phyloP scores from a whole-genome alignment of 2,888 invertebrate species.

The Mongoloraphidia duomilia region DNA sequence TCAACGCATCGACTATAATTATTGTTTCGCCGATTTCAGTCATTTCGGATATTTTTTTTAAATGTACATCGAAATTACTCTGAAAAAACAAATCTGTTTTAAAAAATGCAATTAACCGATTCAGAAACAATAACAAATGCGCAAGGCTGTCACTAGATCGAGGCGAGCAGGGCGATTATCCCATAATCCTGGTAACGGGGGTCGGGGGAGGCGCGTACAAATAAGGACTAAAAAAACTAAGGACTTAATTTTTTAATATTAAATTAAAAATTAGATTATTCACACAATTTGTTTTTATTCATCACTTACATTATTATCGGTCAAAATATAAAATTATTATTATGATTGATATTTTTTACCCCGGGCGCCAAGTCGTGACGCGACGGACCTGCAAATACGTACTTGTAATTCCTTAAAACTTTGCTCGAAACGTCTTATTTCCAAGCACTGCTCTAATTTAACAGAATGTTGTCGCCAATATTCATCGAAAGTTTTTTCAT shows the following conservation, averaged over 20 bases:
- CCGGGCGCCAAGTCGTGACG: too few relatives aligned
- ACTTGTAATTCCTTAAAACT: slow-evolving; percentile 84
- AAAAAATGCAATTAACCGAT: slow-evolving; percentile 12
- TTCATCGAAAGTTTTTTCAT: slow-evolving; percentile 82
- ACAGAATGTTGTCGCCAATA: slow-evolving; percentile 90
- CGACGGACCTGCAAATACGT: slow-evolving; percentile 12
- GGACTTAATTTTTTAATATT: too few relatives aligned
- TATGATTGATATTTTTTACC: too few relatives aligned
- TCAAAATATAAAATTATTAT: too few relatives aligned
- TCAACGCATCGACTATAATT: slow-evolving; percentile 59
- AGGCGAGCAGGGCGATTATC: too few relatives aligned
- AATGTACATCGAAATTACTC: slow-evolving; percentile 62
- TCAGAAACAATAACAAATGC: slow-evolving; percentile 1
- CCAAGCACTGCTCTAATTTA: slow-evolving; percentile 77
- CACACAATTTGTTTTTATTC: too few relatives aligned
- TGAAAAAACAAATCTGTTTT: slow-evolving; percentile 24
- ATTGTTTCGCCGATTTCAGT: slow-evolving; percentile 84
- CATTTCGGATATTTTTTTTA: slow-evolving; percentile 69
- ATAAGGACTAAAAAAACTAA: too few relatives aligned
- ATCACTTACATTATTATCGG: too few relatives aligned
- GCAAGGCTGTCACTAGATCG: background rate
- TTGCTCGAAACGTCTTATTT: slow-evolving; percentile 85
- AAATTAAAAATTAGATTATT: too few relatives aligned
- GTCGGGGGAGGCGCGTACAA: too few relatives aligned
- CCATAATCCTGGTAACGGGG: too few relatives aligned